Evolutionary conservation across 1,140 invertebrate genomes (phyloP), one percentile per base, ranked within the genome.

Genomic region (Eurosta solidaginis): DNA sequence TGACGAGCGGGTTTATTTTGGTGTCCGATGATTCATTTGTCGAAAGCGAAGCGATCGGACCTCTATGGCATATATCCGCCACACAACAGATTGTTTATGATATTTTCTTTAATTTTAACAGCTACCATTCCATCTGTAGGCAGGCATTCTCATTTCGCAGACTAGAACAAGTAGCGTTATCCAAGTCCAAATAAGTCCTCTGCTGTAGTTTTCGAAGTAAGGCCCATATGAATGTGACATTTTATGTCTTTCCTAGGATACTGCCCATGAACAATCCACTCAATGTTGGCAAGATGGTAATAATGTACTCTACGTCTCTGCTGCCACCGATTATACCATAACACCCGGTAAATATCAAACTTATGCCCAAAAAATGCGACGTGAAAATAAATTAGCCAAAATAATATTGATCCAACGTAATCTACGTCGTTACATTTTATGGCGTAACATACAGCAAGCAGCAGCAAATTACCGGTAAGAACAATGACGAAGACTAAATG

Each of bases 401-500:
- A 83, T 88, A 50, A 74, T 80, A 1, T 73, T 88, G 40, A 83
- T 88, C n/a, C 87, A 88, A 76, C 82, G 86, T 14, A 87, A 87
- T 76, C 84, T 83, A 80, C 80, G 87, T 1, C 82, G 85, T 3
- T 88, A 81, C 80, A 81, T 86, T 33, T 54, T 85, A 0, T 80
- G 81, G 81, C 82, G 83, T 45, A 85, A 82, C 42, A 85, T 90
- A 25, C 87, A 86, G 78, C 47, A 81, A 47, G 78, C 87, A 14
- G 84, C 87, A 20, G 78, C 74, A 0, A 89, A 90, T 76, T 89
- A 85, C 82, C 88, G 86, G n/a, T 87, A 82, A 79, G 54, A 81
- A n/a, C 9, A 68, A 17, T 75, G 45, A 29, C 42, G 33, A 49
- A 20, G 5, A 20, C 27, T 25, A 78, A 77, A 59, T 63, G 7